Evolutionary conservation across 37 sponge, comb jelly and placozoan genomes (phyloP).

Genomic region (Crambe crambe): DNA sequence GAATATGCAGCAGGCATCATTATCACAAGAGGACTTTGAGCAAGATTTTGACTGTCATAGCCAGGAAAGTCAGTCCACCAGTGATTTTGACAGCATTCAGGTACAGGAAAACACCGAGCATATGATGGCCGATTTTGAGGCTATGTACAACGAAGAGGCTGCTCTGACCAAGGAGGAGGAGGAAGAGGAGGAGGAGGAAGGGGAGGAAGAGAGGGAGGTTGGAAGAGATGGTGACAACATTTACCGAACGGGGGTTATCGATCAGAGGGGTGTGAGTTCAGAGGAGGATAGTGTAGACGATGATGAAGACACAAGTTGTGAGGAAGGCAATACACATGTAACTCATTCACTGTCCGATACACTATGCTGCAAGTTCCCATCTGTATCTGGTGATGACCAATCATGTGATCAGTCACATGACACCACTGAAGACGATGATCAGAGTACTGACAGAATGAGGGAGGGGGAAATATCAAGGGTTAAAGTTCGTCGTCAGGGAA

Average conservation of each 20-base stretch:
- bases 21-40: too few species aligned
- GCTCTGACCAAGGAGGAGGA: neutral
- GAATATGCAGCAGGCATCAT: too few species aligned
- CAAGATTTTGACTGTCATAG: neutral
- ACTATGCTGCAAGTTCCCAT: too few species aligned
- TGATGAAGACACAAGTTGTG: too few species aligned
- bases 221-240: too few species aligned
- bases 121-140: slow-evolving; percentile 5
- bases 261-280: too few species aligned
- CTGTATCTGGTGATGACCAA: neutral
- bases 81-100: neutral
- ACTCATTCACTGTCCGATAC: too few species aligned
- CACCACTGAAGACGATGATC: neutral
- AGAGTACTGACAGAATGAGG: neutral
- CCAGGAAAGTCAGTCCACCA: neutral
- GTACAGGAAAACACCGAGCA: neutral
- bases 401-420: neutral
- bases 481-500: neutral
- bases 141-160: slow-evolving; percentile 1
- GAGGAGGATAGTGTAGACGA: neutral
- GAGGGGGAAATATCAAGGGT: neutral
- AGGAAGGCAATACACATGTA: neutral
- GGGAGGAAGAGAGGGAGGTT: neutral
- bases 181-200: neutral
- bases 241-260: too few species aligned